Evolutionary conservation across 2,888 invertebrate genomes (phyloP).

Genomic region (Cephus pygmeus): DNA sequence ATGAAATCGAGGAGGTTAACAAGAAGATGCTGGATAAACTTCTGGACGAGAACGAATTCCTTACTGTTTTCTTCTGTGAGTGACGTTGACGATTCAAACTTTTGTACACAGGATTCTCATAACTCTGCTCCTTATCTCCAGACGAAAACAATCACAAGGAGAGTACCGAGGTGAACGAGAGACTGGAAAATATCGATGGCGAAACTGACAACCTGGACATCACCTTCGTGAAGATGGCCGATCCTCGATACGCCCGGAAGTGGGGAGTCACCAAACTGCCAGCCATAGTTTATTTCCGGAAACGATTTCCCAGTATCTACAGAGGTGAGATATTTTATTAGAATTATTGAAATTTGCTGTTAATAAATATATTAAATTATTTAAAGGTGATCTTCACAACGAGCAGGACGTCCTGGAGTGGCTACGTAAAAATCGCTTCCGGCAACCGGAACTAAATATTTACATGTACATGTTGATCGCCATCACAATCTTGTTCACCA

Average conservation of each 20-base stretch:
- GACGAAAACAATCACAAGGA: slow-evolving; percentile 85
- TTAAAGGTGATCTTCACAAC: slow-evolving; percentile 80
- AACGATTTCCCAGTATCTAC: slow-evolving; percentile 92
- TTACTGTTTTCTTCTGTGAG: slow-evolving; percentile 96
- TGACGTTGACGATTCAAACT: slow-evolving; percentile 38
- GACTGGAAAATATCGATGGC: slow-evolving; percentile 92
- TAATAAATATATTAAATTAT: neutral
- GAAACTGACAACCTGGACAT: slow-evolving; percentile 95
- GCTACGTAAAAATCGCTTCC: slow-evolving; percentile 92
- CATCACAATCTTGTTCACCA: slow-evolving; percentile 84
- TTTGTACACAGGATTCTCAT: slow-evolving; percentile 11
- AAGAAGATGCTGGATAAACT: slow-evolving; percentile 96
- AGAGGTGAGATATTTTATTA: slow-evolving; percentile 72
- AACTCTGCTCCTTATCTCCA: slow-evolving; percentile 52
- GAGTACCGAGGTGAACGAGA: slow-evolving; percentile 84
- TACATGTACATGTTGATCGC: slow-evolving; percentile 94
- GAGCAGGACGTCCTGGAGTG: slow-evolving; percentile 91
- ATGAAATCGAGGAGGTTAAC: slow-evolving; percentile 97
- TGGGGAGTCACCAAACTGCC: slow-evolving; percentile 94
- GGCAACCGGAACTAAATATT: slow-evolving; percentile 91
- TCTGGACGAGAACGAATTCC: slow-evolving; percentile 92
- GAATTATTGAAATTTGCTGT: too few relatives aligned
- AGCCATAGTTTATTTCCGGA: slow-evolving; percentile 90
- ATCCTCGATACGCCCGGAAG: slow-evolving; percentile 89
- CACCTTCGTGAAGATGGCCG: slow-evolving; percentile 94